Conservation (phyloP, 2,797 vertebrate species). For the Buphagus erythrorhynchus region DNA sequence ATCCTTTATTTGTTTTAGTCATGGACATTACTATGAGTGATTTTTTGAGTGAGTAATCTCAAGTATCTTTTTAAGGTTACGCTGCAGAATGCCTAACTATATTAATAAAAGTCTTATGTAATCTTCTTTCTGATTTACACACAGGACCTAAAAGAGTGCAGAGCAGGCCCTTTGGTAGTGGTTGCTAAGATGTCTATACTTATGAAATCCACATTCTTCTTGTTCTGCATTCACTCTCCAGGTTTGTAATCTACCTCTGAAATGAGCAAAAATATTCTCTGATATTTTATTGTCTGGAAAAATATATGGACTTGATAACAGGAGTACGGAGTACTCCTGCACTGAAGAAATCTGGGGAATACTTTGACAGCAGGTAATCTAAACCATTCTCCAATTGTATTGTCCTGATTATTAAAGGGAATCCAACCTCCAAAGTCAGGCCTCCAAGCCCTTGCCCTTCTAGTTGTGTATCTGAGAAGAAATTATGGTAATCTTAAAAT, state of each 20-base stretch:
- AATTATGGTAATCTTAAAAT: constrained; percentile 76
- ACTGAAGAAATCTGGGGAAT: constrained; percentile 11
- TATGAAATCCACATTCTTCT: neutral
- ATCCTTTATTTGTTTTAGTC: neutral
- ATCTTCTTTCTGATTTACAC: neutral
- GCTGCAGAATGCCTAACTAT: neutral
- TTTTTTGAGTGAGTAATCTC: neutral
- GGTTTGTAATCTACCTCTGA: neutral
- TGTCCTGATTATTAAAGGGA: constrained; percentile 44
- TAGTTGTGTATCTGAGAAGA: constrained; percentile 50
- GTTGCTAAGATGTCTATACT: neutral
- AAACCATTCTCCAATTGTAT: constrained; percentile 46
- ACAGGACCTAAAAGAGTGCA: neutral
- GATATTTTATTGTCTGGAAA: constrained; percentile 31
- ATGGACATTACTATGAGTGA: neutral
- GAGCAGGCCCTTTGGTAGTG: neutral
- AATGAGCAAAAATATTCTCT: constrained; percentile 8
- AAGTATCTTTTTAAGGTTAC: neutral
- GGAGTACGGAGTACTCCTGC: neutral
- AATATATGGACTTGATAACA: neutral
- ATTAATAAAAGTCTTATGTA: neutral
- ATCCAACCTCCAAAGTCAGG: constrained; percentile 22
- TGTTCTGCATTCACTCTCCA: neutral
- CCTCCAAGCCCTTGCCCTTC: constrained; percentile 39
- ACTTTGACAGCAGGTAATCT: constrained; percentile 53